phyloP scores from a whole-genome alignment of 2,797 vertebrate genomes.

The Linurgus olivaceus region DNA sequence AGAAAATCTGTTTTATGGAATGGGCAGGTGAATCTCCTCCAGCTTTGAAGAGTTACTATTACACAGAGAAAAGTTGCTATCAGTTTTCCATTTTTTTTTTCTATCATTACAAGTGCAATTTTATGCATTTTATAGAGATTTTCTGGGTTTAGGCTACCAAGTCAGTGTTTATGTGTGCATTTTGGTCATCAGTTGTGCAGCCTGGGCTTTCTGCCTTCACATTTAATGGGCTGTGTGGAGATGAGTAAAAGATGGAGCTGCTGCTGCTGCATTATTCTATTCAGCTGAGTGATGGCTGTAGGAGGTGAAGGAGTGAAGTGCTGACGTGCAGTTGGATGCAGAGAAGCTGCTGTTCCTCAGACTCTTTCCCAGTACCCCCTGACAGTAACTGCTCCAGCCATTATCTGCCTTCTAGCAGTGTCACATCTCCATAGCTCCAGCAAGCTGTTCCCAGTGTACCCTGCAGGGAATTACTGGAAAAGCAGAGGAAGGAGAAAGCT shows the following conservation, averaged over 20 bases:
- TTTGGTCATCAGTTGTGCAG: neutral
- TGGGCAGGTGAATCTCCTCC: neutral
- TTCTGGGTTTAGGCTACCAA: neutral
- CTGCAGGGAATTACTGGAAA: neutral
- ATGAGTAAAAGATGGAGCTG: neutral
- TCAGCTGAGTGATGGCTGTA: neutral
- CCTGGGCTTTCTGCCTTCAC: neutral
- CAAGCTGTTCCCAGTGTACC: neutral
- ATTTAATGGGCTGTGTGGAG: neutral
- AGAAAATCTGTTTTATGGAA: neutral
- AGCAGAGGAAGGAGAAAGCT: neutral
- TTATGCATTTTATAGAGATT: neutral
- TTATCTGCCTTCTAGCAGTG: neutral
- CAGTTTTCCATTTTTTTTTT: neutral
- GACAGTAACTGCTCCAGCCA: fast-evolving
- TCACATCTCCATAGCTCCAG: neutral
- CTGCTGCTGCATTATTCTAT: neutral
- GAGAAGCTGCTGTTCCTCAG: neutral
- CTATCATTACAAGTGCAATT: neutral
- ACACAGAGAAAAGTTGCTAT: neutral
- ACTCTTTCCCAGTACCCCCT: neutral
- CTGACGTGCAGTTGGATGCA: neutral
- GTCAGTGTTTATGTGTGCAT: neutral
- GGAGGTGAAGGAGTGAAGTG: neutral
- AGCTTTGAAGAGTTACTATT: neutral